Evolutionary conservation across 2,888 invertebrate genomes (phyloP), one percentile per base, ranked within the genome.

Genomic region (Clepsis dumicolana): DNA sequence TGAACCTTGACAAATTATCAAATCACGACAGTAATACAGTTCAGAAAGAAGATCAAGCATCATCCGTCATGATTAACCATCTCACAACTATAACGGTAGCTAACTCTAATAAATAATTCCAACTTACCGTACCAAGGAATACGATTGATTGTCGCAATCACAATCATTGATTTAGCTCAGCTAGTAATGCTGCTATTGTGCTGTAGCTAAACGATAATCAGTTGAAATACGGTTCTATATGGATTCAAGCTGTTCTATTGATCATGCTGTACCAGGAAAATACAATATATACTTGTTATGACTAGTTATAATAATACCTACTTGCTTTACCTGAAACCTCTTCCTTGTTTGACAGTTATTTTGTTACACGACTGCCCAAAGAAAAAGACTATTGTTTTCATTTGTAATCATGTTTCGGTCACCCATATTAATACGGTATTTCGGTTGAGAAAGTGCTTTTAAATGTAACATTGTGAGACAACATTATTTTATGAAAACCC

Each of bases 21-120:
- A 27, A 59, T 38, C 41, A 38, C 25, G 41, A 41, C 59, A 41
- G 72, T 72, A 73, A 67, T 69, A 71, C 70, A 68, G 71, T 73
- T 72, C 73, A 79, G 77, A 77, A 74, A 72, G 75, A 77, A 75
- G 74, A 71, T 70, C 65, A 71, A 70, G 72, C 73, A 72, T 73
- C 81, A 86, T 85, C 84, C 79, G 82, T 86, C 85, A 86, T 78
- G 85, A 85, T 85, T 83, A 80, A 78, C 78, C 77, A 85, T 84
- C 84, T 79, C 73, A 69, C 70, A 62, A 62, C 72, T 70, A 66
- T 84, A 85, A 83, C 85, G 81, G 85, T 76, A 80, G 81, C 77
- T 62, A 25, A 44, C 53, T 59, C 29, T 50, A 53, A 38, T 16
- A 41, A 16, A 16, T 18, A 68, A 16, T 59, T 8, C 53, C 52